These are phyloP conservation scores for Allophyes oxyacanthae DNA, from an alignment of 2,888 invertebrate genomes.

Conservation along the genomic window DNA sequence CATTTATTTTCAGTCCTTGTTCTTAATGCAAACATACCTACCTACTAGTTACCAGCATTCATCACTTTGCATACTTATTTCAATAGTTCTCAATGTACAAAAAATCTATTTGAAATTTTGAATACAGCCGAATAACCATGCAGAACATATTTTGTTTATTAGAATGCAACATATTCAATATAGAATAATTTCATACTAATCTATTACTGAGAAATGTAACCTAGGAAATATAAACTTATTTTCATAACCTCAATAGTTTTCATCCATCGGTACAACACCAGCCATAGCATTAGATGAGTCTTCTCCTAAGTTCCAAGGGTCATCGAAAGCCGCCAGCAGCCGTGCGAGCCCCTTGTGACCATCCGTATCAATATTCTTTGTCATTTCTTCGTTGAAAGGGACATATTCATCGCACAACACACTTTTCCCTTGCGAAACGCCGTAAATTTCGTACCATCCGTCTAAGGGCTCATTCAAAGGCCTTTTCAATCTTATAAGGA, in stretches of 20 bases:
- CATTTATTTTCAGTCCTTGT: no score
- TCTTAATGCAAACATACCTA: no score
- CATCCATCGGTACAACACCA: conserved; percentile 78
- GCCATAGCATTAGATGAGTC: conserved; percentile 62
- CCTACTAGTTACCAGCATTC: no score
- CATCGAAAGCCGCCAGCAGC: conserved; percentile 80
- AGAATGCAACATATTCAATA: no score
- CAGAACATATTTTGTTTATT: no score
- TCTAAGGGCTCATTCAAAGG: conserved; percentile 81
- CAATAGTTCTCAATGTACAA: no score
- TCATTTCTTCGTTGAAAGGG: conserved; percentile 76
- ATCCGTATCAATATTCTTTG: conserved; percentile 80
- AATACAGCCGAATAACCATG: no score
- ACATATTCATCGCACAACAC: conserved; percentile 84
- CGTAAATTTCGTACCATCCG: conserved; percentile 86
- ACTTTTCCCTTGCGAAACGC: conserved; percentile 82
- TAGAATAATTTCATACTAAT: neutral
- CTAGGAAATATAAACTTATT: conserved; percentile 20
- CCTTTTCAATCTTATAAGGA: conserved; percentile 76
- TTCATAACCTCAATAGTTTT: conserved; percentile 34
- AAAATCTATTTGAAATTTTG: no score
- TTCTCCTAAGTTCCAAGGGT: conserved; percentile 86
- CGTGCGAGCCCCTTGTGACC: conserved; percentile 82
- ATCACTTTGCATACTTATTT: no score
- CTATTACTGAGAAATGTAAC: neutral